Conservation (phyloP, 2,888 invertebrate genomes). For the Idaea biselata region DNA sequence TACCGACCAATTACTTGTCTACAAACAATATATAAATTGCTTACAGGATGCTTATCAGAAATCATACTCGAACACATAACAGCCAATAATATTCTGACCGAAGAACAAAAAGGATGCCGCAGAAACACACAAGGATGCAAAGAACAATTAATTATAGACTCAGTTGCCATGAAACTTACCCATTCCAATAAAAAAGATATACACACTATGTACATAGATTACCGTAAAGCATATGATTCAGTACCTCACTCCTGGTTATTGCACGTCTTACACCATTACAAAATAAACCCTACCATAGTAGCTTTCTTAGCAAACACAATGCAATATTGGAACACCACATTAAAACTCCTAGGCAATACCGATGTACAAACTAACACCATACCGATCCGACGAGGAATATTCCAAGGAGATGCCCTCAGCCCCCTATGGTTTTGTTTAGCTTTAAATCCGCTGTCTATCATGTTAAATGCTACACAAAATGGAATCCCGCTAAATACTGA, state of each 20-base stretch:
- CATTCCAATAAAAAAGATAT: constrained; percentile 25
- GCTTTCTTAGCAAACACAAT: constrained; percentile 8
- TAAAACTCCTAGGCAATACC: constrained; percentile 2
- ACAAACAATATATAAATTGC: constrained; percentile 32
- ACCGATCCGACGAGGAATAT: background rate
- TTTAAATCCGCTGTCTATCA: constrained; percentile 14
- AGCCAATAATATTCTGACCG: constrained; percentile 24
- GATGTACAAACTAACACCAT: background rate
- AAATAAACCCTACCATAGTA: constrained; percentile 24
- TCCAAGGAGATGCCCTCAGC: background rate
- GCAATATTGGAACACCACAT: constrained; percentile 18
- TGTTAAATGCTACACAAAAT: constrained; percentile 2
- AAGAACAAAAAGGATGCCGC: constrained; percentile 29
- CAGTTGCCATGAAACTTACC: constrained; percentile 16
- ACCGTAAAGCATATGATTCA: constrained; percentile 29
- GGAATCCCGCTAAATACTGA: background rate
- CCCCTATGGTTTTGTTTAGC: constrained; percentile 12
- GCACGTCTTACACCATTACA: constrained; percentile 12
- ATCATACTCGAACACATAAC: constrained; percentile 21
- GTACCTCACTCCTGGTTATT: constrained; percentile 23
- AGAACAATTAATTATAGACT: constrained; percentile 1
- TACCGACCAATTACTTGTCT: constrained; percentile 35
- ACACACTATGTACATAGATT: constrained; percentile 27
- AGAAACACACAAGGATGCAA: constrained; percentile 22
- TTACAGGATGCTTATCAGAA: constrained; percentile 25